Base-by-base conservation (phyloP, 2,888 invertebrate genomes). In the Hirtodrosophila trivittata region DNA sequence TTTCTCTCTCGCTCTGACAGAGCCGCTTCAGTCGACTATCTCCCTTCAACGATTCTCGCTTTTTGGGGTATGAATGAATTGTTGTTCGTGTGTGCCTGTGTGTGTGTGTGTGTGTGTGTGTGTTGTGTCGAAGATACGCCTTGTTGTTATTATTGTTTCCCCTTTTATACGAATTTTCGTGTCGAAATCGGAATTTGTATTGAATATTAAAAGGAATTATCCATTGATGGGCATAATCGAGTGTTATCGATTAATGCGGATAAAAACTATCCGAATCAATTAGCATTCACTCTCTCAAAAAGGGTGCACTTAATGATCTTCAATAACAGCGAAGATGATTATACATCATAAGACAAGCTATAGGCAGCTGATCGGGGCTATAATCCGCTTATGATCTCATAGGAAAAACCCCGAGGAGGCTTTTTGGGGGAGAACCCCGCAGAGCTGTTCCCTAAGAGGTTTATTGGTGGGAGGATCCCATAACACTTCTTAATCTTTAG, bases 61-160 rank as follows among this genome's bases (percentile, higher is more conserved):
- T 21, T 21, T 21, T 21, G 68, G 37, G 83, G 75, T 57, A 86
- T 77, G 86, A 80, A 87, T 80, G 86, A 80, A 78, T 56, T 73
- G 77, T 55, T 77, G 65, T 55, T 66, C 28, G 16, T 57, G 26
- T 30, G 33, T 30, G 33, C 32, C 33, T 41, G 37, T 14, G 33
- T 35, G 21, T 56, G 33, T 26, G 46, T 38, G 21, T 35, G 21
- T 16, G 28, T 28, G 33, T 43, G n/a, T 32, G 30, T 50, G 42
- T 33, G 18, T 39, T 45, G 28, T 35, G 45, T 39, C 26, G n/a
- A 21, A 41, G 37, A 55, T 39, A 42, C 58, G 45, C 47, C 26
- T 37, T 62, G 47, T 51, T 50, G 45, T 38, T 66, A 32, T 25
- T 33, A 12, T 25, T 43, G 46, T 37, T 37, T 37, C 35, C 45